These are phyloP conservation scores for Eustalomyia histrio DNA, from an alignment of 2,888 invertebrate genomes.

Conservation along the genomic window DNA sequence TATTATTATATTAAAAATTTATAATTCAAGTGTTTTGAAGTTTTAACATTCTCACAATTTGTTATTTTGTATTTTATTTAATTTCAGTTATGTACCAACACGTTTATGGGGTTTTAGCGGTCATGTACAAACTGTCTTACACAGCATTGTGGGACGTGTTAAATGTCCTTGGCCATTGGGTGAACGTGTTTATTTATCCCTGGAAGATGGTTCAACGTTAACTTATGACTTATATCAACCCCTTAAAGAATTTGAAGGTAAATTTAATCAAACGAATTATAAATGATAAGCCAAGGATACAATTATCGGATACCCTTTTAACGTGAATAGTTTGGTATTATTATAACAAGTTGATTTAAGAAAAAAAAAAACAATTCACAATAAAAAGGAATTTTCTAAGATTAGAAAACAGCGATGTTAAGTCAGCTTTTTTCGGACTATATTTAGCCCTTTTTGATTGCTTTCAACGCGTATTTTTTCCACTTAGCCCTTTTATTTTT, in stretches of 20 bases:
- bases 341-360: too few relatives aligned
- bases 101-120: constrained; percentile 97
- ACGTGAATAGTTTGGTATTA: too few relatives aligned
- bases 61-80: not conserved
- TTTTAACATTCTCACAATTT: constrained; percentile 30
- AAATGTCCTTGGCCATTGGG: constrained; percentile 94
- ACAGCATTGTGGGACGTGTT: constrained; percentile 92
- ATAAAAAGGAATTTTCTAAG: too few relatives aligned
- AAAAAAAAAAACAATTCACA: too few relatives aligned
- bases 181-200: constrained; percentile 86
- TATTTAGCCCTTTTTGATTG: too few relatives aligned
- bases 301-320: too few relatives aligned
- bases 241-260: constrained; percentile 86
- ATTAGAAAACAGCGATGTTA: too few relatives aligned
- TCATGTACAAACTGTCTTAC: constrained; percentile 95
- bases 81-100: constrained; percentile 91
- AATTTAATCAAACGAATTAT: not conserved
- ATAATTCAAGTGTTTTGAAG: constrained; percentile 17
- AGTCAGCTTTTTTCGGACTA: too few relatives aligned
- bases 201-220: constrained; percentile 92
- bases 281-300: not conserved
- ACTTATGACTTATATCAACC: constrained; percentile 96
- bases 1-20: constrained; percentile 32
- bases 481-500: too few relatives aligned
- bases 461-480: too few relatives aligned